phyloP scores from a whole-genome alignment of 2,888 invertebrate genomes.

The Spatulosminthurus flaviceps region DNA sequence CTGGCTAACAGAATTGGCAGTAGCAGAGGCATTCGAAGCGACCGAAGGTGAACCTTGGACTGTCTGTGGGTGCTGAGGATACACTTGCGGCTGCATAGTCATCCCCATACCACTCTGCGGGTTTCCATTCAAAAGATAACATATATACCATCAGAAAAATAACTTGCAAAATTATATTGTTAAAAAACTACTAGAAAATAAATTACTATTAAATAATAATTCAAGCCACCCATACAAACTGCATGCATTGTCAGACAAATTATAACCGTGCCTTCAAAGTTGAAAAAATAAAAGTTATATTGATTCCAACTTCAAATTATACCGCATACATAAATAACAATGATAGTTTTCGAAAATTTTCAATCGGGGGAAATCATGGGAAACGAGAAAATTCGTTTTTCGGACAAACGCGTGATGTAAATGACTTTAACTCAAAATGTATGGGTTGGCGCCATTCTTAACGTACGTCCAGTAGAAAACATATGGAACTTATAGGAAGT shows the following conservation, averaged over 20 bases:
- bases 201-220: no score
- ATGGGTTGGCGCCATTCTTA: no score
- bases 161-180: constrained; percentile 10
- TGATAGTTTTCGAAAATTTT: constrained; percentile 2
- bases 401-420: no score
- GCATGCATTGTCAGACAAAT: constrained; percentile 2
- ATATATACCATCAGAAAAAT: constrained; percentile 26
- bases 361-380: background rate
- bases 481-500: no score
- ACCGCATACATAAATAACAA: background rate
- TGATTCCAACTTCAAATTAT: background rate
- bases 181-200: constrained; percentile 4
- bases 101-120: constrained; percentile 63
- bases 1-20: constrained; percentile 64
- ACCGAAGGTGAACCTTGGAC: constrained; percentile 53
- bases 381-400: no score
- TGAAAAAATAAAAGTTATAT: background rate
- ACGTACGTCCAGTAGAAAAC: no score
- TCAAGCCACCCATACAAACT: constrained; percentile 37
- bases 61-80: constrained; percentile 47
- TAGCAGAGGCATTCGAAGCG: constrained; percentile 52
- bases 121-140: constrained; percentile 24
- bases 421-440: no score
- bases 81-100: constrained; percentile 55
- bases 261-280: background rate